phyloP scores from a whole-genome alignment of 2,113 vertebrate genomes.

The Mohoua ochrocephala region DNA sequence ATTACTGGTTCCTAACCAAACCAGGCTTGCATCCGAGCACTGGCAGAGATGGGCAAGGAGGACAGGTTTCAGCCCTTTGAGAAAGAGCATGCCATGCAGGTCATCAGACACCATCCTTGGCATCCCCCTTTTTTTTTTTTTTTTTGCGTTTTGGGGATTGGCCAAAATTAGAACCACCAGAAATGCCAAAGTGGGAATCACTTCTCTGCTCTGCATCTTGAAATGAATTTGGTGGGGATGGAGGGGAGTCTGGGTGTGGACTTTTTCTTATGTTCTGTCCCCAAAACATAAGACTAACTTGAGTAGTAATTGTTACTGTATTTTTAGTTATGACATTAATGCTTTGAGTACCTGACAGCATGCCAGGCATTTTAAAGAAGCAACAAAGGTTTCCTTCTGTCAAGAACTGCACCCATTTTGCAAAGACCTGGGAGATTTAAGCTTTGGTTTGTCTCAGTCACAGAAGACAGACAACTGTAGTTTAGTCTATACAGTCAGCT shows the following conservation, averaged over 20 bases:
- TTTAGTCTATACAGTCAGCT: neutral
- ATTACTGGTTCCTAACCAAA: neutral
- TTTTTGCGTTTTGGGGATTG: neutral
- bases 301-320: neutral
- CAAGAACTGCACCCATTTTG: neutral
- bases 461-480: neutral
- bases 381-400: neutral
- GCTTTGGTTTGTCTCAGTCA: neutral
- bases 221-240: neutral
- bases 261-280: neutral
- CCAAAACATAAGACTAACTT: neutral
- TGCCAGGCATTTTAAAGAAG: neutral
- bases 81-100: neutral
- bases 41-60: neutral
- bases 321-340: neutral
- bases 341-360: neutral
- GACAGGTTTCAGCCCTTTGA: neutral
- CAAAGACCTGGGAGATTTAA: neutral
- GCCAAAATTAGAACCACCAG: neutral
- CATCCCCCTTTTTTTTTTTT: neutral
- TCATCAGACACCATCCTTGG: neutral
- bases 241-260: neutral
- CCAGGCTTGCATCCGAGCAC: neutral
- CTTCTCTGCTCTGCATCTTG: neutral
- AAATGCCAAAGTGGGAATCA: neutral